Conservation (phyloP, 2,797 vertebrate genomes). For the Anas bernieri region DNA sequence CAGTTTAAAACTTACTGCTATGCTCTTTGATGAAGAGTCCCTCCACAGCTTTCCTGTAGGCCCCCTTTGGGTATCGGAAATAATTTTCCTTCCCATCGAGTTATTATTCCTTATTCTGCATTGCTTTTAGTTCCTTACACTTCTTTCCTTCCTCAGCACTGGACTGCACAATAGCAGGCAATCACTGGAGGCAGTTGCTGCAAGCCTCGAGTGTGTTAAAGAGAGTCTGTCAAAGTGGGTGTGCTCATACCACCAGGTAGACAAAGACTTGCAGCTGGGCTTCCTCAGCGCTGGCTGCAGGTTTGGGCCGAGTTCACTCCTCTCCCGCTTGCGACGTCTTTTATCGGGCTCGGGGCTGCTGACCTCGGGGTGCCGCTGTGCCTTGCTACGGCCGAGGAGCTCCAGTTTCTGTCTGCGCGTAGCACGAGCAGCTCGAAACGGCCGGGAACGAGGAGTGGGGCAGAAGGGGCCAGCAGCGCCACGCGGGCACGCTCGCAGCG, state of each 20-base stretch:
- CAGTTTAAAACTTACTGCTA: too few relatives aligned
- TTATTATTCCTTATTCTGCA: too few relatives aligned
- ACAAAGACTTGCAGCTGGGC: rapidly evolving
- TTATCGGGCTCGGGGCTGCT: rapidly evolving
- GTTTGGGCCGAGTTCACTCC: rapidly evolving
- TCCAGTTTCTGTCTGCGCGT: too few relatives aligned
- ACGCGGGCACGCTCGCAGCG: too few relatives aligned
- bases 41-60: too few relatives aligned
- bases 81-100: too few relatives aligned
- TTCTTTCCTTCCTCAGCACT: not conserved
- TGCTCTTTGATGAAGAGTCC: too few relatives aligned
- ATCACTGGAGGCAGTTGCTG: rapidly evolving
- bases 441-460: rapidly evolving
- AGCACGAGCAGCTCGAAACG: not conserved
- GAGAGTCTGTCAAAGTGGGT: too few relatives aligned
- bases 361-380: rapidly evolving
- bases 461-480: too few relatives aligned
- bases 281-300: not conserved
- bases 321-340: rapidly evolving
- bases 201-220: too few relatives aligned
- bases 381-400: not conserved
- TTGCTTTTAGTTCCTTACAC: not conserved
- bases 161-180: not conserved
- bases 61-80: too few relatives aligned
- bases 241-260: rapidly evolving